Conservation (phyloP, 1,140 invertebrate species). For the Zaprionus davidi region DNA sequence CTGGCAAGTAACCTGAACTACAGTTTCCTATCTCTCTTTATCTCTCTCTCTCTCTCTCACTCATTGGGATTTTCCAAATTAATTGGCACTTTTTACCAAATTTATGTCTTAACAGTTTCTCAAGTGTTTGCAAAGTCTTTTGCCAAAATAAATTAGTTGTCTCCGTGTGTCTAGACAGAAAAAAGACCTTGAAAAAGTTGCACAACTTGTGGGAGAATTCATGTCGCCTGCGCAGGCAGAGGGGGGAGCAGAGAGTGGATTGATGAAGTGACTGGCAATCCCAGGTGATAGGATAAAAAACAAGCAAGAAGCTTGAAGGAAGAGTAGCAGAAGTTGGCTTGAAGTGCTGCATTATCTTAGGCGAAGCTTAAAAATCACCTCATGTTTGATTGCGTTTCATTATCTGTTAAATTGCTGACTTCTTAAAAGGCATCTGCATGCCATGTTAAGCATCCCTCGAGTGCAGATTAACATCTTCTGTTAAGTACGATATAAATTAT, state of each 20-base stretch:
- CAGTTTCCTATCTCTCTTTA: constrained; percentile 28
- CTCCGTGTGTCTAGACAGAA: constrained; percentile 57
- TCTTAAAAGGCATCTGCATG: background rate
- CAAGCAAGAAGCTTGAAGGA: background rate
- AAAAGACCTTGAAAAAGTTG: constrained; percentile 63
- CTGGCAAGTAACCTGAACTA: background rate
- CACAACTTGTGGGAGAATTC: constrained; percentile 41
- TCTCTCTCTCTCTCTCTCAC: constrained; percentile 15
- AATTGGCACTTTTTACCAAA: constrained; percentile 57
- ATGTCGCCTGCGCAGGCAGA: constrained; percentile 22
- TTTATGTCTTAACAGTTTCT: constrained; percentile 43
- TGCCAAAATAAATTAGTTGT: constrained; percentile 62
- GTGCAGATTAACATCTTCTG: background rate
- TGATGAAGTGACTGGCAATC: background rate
- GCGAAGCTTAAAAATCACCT: background rate
- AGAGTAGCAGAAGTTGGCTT: background rate
- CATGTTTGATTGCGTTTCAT: background rate
- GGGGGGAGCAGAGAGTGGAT: background rate
- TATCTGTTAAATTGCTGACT: background rate
- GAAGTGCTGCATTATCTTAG: background rate
- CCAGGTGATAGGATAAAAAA: background rate
- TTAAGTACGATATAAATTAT: background rate
- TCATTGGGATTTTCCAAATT: constrained; percentile 62
- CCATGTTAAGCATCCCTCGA: background rate
- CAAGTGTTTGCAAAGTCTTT: constrained; percentile 50